Evolutionary conservation across 2,113 vertebrate genomes (phyloP).

Genomic region (Poecilia latipinna): DNA sequence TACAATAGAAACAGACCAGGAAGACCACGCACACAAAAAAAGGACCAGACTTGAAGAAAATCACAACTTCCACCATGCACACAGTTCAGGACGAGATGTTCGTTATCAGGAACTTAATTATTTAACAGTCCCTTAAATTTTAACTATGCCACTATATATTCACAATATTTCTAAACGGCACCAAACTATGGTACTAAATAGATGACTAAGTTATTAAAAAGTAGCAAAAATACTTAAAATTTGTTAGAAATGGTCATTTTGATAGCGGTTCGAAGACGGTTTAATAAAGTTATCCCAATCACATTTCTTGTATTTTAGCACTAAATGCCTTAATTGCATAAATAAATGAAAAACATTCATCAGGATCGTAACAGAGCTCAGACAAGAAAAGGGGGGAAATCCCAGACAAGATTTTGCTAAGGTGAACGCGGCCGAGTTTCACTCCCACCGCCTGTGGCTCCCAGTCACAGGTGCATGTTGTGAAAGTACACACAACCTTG

Average conservation of each 20-base stretch:
- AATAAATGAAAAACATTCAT: no score
- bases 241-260: no score
- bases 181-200: neutral
- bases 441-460: neutral
- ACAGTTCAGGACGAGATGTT: neutral
- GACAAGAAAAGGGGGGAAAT: no score
- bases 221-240: neutral
- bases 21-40: constrained; percentile 3
- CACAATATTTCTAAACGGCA: neutral
- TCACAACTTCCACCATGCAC: neutral
- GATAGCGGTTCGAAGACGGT: no score
- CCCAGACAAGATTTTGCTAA: no score
- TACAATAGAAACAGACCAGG: constrained; percentile 3
- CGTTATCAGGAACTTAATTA: neutral
- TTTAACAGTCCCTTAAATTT: neutral
- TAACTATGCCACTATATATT: neutral
- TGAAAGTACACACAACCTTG: neutral
- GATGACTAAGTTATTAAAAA: neutral
- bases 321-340: no score
- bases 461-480: neutral
- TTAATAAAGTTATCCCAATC: neutral
- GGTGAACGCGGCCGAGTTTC: no score
- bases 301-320: no score
- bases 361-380: no score
- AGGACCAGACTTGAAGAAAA: neutral